Conservation (phyloP, 2,113 vertebrate species). For the Eleginops maclovinus region DNA sequence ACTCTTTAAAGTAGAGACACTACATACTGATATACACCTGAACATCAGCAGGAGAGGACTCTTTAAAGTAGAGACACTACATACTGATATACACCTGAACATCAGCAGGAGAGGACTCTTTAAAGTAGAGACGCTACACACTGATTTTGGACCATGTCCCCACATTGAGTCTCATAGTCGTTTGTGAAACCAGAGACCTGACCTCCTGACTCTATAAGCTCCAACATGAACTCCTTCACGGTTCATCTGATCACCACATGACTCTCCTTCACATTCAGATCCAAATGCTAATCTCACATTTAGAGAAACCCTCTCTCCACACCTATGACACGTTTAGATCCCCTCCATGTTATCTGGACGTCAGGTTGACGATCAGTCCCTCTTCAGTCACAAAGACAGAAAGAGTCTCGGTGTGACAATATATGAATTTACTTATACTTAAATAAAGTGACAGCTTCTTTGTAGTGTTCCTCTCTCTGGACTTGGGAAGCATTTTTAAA, state of each 20-base stretch:
- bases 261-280: slow-evolving; percentile 14
- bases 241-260: slow-evolving; percentile 22
- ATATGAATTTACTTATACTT: too few relatives aligned
- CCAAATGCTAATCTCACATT: not conserved
- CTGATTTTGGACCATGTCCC: too few relatives aligned
- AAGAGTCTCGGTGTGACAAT: too few relatives aligned
- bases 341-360: not conserved
- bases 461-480: not conserved
- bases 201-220: not conserved
- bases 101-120: too few relatives aligned
- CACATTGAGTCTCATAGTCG: too few relatives aligned
- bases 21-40: too few relatives aligned
- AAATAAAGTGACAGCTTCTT: too few relatives aligned
- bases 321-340: not conserved
- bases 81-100: too few relatives aligned
- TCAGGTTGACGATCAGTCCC: not conserved
- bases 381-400: not conserved
- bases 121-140: too few relatives aligned
- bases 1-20: too few relatives aligned
- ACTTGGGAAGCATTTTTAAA: not conserved
- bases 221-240: not conserved
- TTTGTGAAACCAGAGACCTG: not conserved
- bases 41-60: too few relatives aligned
- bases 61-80: too few relatives aligned
- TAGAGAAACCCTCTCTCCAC: not conserved